Base-by-base conservation (phyloP, 2,888 invertebrate genomes). In the Chrysomela aeneicollis region DNA sequence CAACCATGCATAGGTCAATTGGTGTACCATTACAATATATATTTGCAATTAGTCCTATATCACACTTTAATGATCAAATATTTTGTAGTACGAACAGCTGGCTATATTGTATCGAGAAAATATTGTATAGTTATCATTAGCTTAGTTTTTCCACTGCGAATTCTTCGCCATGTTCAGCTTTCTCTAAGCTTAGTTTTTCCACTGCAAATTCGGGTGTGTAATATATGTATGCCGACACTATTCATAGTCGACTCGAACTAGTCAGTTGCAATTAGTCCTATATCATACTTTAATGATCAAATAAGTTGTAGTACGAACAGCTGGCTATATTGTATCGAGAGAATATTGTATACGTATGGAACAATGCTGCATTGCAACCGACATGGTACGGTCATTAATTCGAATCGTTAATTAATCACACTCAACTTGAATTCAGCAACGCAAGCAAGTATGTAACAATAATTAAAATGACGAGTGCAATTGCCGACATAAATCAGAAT, bases 391-490 rank as follows among this genome's bases (percentile, higher is more conserved):
- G 68, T 71, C 76, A 76, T 77, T 77, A 78, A 78, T 79, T 78
- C 73, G 76, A 76, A 77, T 78, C 72, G 75, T 74, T 75, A 76
- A 79, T 79, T 79, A 79, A 79, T 79, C 74, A 77, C 76, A 68
- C 72, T 71, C 72, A 73, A 77, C 74, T 75, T 76, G 76, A 78
- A 76, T 77, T 75, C 73, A 73, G 74, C 76, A 72, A 67, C 71
- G 75, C 74, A 73, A 75, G 75, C 78, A 76, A 77, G 76, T 79
- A 78, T 78, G 78, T 75, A 76, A 78, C 78, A 78, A 78, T 78
- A 78, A 78, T 78, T 78, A 78, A 78, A 78, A 78, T 76, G 80
- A 80, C 80, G 78, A 78, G 78, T 75, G 74, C 79, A 79, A 80
- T 78, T 77, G 74, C 75, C 64, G 64, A 73, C 77, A 79, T 80